Evolutionary conservation across 2,113 vertebrate species (phyloP), one percentile per base, ranked within the genome.

Genomic region (Heterocephalus glaber): DNA sequence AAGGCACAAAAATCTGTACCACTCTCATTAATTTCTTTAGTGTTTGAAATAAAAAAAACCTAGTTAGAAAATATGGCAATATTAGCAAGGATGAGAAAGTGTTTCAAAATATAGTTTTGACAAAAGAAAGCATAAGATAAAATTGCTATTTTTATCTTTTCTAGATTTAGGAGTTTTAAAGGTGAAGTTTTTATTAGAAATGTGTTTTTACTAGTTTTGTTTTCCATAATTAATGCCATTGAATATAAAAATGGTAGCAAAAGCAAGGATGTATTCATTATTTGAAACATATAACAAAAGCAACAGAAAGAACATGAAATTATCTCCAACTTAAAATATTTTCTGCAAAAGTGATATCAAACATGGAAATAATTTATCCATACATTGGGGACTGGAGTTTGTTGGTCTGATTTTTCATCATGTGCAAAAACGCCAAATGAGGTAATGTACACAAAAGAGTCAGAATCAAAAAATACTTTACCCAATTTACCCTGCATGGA

Each of bases 301-400:
- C 24, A 52, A 86, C 26, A 66, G 63, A 82, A 86, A 85, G 80
- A 92, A 47, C 33, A 81, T 77, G 52, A 87, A 87, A 90, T 77
- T 47, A 89, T 82, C 16, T 95, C 58, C 52, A 38, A 86, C 70
- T 33, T 89, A 35, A 80, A 93, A 88, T 86, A 63, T 33, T 70
- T 80, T 87, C 77, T 92, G 82, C 52, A n/a, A 87, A 95, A 95
- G n/a, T 83, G 70, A 94, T 94, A 20, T 65, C 7, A 87, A 93
- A 93, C 2, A 47, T 35, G 60, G 54, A 63, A 70, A 94, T 94
- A 86, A 93, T 86, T 96, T 87, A 89, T 81, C 28, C 10, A 11
- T 61, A 83, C 7, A 66, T 49, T 24, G 49, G 63, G 60, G 35
- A 65, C 65, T 20, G 94, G 52, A 54, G 84, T 80, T 70, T 13